These are phyloP conservation scores for Andrena bucephala DNA, from an alignment of 2,888 invertebrate genomes.

Conservation along the genomic window DNA sequence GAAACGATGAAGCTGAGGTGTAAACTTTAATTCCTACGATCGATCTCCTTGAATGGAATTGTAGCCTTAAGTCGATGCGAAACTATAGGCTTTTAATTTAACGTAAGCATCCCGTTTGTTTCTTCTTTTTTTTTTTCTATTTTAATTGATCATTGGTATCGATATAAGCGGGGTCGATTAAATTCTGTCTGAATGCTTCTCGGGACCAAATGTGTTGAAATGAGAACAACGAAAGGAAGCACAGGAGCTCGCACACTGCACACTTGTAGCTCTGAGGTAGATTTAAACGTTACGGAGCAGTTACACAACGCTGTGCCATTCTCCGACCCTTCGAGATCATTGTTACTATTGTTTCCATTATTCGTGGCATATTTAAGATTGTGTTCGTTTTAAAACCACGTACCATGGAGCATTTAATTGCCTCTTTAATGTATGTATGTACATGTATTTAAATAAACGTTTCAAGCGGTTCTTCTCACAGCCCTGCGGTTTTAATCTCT, in stretches of 20 bases:
- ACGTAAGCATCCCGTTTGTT: not conserved
- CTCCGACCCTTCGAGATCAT: not conserved
- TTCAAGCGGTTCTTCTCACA: constrained; percentile 35
- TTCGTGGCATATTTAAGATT: constrained; percentile 17
- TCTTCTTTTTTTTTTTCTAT: not conserved
- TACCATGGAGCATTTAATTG: constrained; percentile 6
- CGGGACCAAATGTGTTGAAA: constrained; percentile 43
- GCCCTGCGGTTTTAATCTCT: not conserved
- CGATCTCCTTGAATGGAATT: not conserved
- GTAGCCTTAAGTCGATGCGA: not conserved
- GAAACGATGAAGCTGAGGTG: not conserved
- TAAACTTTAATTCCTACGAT: constrained; percentile 7
- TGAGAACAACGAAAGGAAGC: not conserved
- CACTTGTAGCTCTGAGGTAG: constrained; percentile 4
- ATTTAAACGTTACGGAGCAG: not conserved
- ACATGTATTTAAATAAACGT: constrained; percentile 51
- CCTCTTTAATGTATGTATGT: constrained; percentile 26
- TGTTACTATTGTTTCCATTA: not conserved
- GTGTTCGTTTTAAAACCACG: constrained; percentile 10
- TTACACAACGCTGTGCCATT: not conserved
- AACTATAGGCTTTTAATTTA: constrained; percentile 1
- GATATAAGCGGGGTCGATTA: not conserved
- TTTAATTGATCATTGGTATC: constrained; percentile 9
- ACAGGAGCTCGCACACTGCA: constrained; percentile 16
- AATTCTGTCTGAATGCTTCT: not conserved